Evolutionary conservation across 1,140 invertebrate genomes (phyloP), one percentile per base, ranked within the genome.

Genomic region (Andricus grossulariae): DNA sequence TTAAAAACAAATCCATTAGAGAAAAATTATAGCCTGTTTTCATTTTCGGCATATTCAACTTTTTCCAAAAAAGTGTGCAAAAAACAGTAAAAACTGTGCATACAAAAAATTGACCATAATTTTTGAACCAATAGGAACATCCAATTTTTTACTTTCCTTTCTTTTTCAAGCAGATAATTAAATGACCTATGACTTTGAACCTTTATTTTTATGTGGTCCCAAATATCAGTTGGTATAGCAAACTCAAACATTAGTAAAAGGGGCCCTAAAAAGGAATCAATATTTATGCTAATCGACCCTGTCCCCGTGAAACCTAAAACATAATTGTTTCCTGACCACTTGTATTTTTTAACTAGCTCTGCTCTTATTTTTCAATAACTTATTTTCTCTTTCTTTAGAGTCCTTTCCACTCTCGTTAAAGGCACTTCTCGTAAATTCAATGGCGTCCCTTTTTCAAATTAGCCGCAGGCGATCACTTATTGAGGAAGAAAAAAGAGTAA

Each of bases 381-480:
- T 16, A 6, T 39, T n/a, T 10, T 39, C 10, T 66, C 8, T 45
- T 15, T 16, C 15, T 39, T 16, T 66, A 66, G 32, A 39, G 13
- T 66, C 32, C 32, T 66, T 66, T 25, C 55, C 12, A 12, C 5
- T 32, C 57, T 66, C 25, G 32, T 66, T 66, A 45, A 10, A 11
- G 39, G 39, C 10, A 45, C 25, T 32, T n/a, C 21, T 66, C 60
- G 39, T 66, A 66, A 66, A 66, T 45, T 39, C 60, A 66, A 66
- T 66, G 60, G 60, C 32, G 60, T 25, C 57, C 16, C 32, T 15
- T 66, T 66, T 66, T 66, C 25, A 66, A 66, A 66, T 39, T 66
- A 66, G 60, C 60, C 32, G 60, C 60, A 10, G 32, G 60, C 60
- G 32, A 66, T 66, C 21, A 66, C 32, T 66, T 66, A 66, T 66